Evolutionary conservation across 2,113 vertebrate species (phyloP).

Genomic region (Rafetus swinhoei): DNA sequence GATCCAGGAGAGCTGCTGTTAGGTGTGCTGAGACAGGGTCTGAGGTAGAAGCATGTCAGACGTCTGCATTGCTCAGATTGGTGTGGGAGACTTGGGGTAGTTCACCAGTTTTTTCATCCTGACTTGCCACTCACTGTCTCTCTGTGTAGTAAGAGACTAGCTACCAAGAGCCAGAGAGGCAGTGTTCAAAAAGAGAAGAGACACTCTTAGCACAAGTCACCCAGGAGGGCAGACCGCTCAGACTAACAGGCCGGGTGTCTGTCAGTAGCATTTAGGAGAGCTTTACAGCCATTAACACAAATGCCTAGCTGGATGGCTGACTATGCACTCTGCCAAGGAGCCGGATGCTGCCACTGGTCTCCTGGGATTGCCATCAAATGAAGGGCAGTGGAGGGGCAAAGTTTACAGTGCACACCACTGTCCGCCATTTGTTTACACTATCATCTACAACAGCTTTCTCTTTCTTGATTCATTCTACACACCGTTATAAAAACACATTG

Average conservation of each 20-base stretch:
- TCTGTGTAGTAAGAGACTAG: too few relatives aligned
- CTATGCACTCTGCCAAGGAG: not conserved
- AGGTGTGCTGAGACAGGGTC: too few relatives aligned
- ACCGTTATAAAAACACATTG: not conserved
- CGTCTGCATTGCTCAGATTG: not conserved
- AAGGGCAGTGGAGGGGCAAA: not conserved
- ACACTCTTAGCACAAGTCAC: not conserved
- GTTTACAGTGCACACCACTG: accelerated
- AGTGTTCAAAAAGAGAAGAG: not conserved
- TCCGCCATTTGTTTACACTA: not conserved
- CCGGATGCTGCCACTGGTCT: not conserved
- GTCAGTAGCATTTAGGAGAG: not conserved
- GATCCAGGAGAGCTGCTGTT: too few relatives aligned
- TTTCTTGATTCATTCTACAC: not conserved
- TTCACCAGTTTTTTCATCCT: too few relatives aligned
- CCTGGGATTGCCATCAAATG: not conserved
- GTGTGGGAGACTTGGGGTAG: not conserved
- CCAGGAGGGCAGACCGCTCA: not conserved
- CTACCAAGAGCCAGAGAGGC: too few relatives aligned
- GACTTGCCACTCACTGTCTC: too few relatives aligned
- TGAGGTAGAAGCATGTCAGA: too few relatives aligned
- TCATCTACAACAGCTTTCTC: not conserved
- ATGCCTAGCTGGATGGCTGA: not conserved
- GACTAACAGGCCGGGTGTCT: not conserved
- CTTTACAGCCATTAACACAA: not conserved